phyloP scores from a whole-genome alignment of 1,140 invertebrate genomes.

The Drosophila sechellia region DNA sequence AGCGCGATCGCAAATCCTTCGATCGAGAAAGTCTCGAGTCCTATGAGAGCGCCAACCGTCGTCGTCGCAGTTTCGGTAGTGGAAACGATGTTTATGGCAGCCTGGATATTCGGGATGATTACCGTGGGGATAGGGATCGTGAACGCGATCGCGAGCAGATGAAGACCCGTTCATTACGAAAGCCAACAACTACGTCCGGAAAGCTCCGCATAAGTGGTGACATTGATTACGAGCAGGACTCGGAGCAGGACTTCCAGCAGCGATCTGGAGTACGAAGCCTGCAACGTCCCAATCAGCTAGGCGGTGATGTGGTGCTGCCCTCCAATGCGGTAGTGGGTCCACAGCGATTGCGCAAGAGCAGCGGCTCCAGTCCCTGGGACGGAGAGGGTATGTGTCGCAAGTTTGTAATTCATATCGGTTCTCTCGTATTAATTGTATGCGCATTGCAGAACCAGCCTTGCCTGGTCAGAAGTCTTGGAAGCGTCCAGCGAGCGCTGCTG shows the following conservation, averaged over 20 bases:
- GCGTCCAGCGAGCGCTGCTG: slow-evolving; percentile 87
- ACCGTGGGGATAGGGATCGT: slow-evolving; percentile 44
- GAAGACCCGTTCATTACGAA: slow-evolving; percentile 75
- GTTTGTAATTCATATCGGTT: too few relatives aligned
- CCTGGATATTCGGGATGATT: slow-evolving; percentile 79
- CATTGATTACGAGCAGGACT: slow-evolving; percentile 84
- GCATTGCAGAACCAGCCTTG: slow-evolving; percentile 77
- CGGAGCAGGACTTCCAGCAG: slow-evolving; percentile 76
- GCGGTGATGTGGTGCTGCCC: slow-evolving; percentile 42
- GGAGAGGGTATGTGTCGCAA: slow-evolving; percentile 82
- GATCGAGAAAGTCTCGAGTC: slow-evolving; percentile 84
- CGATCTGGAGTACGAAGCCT: slow-evolving; percentile 59
- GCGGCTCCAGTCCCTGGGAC: slow-evolving; percentile 86
- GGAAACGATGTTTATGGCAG: slow-evolving; percentile 83
- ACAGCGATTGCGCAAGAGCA: slow-evolving; percentile 81
- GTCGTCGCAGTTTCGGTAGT: slow-evolving; percentile 80
- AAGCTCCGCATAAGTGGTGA: slow-evolving; percentile 74
- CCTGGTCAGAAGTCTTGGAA: slow-evolving; percentile 87
- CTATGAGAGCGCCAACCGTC: slow-evolving; percentile 72
- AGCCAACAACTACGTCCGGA: slow-evolving; percentile 58
- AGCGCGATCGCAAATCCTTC: slow-evolving; percentile 77
- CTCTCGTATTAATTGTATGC: not conserved
- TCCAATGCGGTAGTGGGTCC: slow-evolving; percentile 33
- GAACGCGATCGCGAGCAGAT: slow-evolving; percentile 70
- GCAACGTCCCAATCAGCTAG: slow-evolving; percentile 73